These are phyloP conservation scores for Speoplatyrhinus poulsoni DNA, from an alignment of 2,113 vertebrate genomes.

Conservation along the genomic window DNA sequence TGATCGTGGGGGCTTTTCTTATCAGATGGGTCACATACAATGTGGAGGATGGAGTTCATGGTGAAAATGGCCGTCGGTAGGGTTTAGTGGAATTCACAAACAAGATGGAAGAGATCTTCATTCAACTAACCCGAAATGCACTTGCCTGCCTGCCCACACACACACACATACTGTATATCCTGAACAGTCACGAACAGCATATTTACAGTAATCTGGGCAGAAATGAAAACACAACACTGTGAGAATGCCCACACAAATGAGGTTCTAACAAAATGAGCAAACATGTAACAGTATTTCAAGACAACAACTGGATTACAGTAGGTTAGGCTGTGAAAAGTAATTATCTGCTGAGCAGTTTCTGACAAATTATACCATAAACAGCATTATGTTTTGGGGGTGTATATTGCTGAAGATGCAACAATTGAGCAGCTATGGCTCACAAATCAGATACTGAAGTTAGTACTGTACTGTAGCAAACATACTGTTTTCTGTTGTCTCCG, in stretches of 20 bases:
- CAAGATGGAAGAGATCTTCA: constrained; percentile 30
- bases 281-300: constrained; percentile 1
- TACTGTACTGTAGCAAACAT: neutral
- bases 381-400: neutral
- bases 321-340: neutral
- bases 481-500: constrained; percentile 4
- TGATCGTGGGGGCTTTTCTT: constrained; percentile 35
- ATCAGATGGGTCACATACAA: constrained; percentile 22
- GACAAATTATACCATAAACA: neutral
- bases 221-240: constrained; percentile 18
- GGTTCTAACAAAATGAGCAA: neutral
- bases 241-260: too few species aligned
- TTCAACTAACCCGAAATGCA: constrained; percentile 8
- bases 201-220: constrained; percentile 60
- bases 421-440: neutral
- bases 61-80: too few species aligned
- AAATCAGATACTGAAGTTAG: constrained; percentile 10
- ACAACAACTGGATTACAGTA: neutral
- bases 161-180: constrained; percentile 18
- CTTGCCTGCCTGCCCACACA: constrained; percentile 9
- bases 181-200: constrained; percentile 52
- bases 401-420: neutral
- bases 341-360: neutral
- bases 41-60: neutral
- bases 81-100: constrained; percentile 27